Percentiles rank a stretch among this genome's conserved stretches.
These are phyloP conservation scores for Oscheius sp. DNA, from an alignment of 2,888 invertebrate species.

Conservation along the genomic window DNA sequence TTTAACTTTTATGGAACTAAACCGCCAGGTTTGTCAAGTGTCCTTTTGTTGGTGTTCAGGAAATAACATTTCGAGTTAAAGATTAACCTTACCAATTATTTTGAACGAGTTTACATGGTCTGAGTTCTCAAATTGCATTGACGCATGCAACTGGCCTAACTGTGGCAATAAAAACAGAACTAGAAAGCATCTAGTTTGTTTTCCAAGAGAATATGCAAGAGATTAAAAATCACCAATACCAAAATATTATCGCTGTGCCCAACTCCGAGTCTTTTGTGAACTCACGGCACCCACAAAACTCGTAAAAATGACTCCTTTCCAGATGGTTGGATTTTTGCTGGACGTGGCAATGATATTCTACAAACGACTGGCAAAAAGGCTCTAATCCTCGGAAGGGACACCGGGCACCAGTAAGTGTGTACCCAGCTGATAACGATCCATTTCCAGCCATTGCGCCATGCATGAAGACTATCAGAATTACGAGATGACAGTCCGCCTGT, in stretches of 20 bases:
- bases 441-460: constrained; percentile 65
- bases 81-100: not conserved
- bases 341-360: constrained; percentile 56
- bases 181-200: no score
- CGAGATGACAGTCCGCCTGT: constrained; percentile 59
- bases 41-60: not conserved
- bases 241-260: no score
- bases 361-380: constrained; percentile 64
- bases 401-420: constrained; percentile 43
- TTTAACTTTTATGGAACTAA: constrained; percentile 67
- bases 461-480: constrained; percentile 58
- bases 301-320: no score
- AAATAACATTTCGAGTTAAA: not conserved
- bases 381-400: constrained; percentile 60
- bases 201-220: no score
- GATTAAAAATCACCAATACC: no score
- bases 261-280: no score
- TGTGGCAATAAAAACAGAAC: not conserved
- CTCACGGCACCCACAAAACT: no score
- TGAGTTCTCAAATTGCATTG: not conserved
- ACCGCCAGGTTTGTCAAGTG: constrained; percentile 62
- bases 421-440: not conserved
- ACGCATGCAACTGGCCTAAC: no score
- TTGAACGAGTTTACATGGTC: not conserved
- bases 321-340: constrained; percentile 70